A percentile compares a stretch with the other conserved stretches of the same genome.
These are phyloP conservation scores for Chondrilla cf. caribensis DNA, from an alignment of 37 sponge, comb jelly and placozoan species.

Conservation along the genomic window DNA sequence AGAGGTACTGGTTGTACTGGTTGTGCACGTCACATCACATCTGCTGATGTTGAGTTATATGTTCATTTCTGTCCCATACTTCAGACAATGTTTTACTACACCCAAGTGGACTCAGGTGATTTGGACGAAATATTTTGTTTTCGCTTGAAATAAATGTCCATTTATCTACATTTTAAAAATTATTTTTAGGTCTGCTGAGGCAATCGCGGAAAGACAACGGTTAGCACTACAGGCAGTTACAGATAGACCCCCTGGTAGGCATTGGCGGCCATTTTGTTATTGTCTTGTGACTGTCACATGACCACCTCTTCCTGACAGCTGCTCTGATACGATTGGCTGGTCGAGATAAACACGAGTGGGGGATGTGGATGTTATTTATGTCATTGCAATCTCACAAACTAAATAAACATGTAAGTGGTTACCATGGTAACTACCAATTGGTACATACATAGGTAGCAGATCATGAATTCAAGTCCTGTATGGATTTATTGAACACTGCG, in stretches of 20 bases:
- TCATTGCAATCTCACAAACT: conserved; percentile 57
- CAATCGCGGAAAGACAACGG: background rate
- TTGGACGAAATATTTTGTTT: background rate
- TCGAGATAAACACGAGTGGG: conserved; percentile 20
- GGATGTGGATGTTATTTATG: conserved; percentile 40
- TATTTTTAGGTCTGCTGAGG: background rate
- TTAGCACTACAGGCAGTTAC: conserved; percentile 2
- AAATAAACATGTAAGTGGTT: conserved; percentile 48
- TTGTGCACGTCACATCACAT: background rate
- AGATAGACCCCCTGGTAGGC: background rate
- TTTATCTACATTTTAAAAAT: too few relatives aligned
- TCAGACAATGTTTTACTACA: background rate
- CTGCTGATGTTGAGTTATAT: background rate
- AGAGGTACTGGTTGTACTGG: too few relatives aligned
- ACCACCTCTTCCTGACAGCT: conserved; percentile 14
- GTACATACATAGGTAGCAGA: too few relatives aligned
- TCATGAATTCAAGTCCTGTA: too few relatives aligned
- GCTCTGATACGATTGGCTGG: conserved; percentile 37
- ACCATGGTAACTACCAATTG: too few relatives aligned
- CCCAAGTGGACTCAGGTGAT: background rate
- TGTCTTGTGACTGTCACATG: background rate
- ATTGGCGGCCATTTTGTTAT: too few relatives aligned
- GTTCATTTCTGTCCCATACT: background rate
- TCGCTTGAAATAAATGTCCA: too few relatives aligned
- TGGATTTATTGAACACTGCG: too few relatives aligned